Percentiles rank a stretch among this genome's conserved stretches.
Evolutionary conservation across 2,797 vertebrate species (phyloP).

Genomic region (Lithobates pipiens): DNA sequence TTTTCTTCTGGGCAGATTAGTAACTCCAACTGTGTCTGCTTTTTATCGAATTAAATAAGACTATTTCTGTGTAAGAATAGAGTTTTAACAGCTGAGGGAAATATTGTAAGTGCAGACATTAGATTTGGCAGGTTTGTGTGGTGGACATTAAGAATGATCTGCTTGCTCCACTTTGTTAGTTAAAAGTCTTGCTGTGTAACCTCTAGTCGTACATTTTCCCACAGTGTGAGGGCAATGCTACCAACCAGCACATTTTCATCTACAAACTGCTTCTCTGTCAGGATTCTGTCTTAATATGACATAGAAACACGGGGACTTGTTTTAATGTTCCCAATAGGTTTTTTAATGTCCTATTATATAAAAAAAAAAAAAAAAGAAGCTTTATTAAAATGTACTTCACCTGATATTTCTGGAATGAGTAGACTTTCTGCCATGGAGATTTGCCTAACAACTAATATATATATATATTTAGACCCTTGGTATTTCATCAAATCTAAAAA

Average conservation of each 20-base stretch:
- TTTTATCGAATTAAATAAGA: constrained; percentile 55
- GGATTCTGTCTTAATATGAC: no score
- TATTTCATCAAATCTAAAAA: no score
- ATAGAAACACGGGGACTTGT: no score
- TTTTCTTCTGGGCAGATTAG: constrained; percentile 53
- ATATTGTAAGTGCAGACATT: constrained; percentile 23
- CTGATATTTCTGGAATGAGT: no score
- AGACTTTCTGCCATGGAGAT: no score
- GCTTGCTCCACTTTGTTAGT: constrained; percentile 12
- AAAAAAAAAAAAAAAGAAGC: no score
- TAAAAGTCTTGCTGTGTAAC: constrained; percentile 18
- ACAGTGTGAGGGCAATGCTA: not conserved
- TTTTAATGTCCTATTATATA: no score
- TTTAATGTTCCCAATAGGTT: no score
- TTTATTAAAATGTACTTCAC: no score
- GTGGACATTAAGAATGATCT: constrained; percentile 31
- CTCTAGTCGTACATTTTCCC: not conserved
- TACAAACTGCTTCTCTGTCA: no score
- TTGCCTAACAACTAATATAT: no score
- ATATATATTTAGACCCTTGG: no score
- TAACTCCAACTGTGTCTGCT: constrained; percentile 33
- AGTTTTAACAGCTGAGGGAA: constrained; percentile 22
- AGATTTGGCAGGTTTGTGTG: not conserved
- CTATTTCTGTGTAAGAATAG: constrained; percentile 40
- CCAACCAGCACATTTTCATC: not conserved